phyloP scores from a whole-genome alignment of 2,113 vertebrate genomes.

The Zosterops hypoxanthus region DNA sequence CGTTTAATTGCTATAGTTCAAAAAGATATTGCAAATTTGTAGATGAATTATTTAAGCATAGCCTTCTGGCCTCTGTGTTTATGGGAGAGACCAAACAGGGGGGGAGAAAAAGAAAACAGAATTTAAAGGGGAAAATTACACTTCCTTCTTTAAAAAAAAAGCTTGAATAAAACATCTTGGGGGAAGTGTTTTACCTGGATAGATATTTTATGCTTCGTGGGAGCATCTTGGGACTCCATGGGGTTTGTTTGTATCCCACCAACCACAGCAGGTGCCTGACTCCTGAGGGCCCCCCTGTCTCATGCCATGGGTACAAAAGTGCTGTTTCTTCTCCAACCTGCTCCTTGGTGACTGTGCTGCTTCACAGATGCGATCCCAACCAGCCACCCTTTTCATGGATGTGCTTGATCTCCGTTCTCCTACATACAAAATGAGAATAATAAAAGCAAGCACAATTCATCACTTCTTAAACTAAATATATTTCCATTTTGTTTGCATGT shows the following conservation, averaged over 20 bases:
- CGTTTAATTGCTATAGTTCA: slow-evolving; percentile 77
- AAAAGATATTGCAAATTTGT: slow-evolving; percentile 71
- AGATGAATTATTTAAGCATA: slow-evolving; percentile 74
- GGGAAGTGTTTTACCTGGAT: background rate
- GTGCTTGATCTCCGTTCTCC: slow-evolving; percentile 44
- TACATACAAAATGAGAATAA: slow-evolving; percentile 55
- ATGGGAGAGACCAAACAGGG: background rate
- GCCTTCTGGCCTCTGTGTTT: slow-evolving; percentile 66
- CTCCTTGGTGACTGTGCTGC: background rate
- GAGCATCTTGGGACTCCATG: background rate
- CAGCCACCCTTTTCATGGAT: background rate
- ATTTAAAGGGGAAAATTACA: slow-evolving; percentile 23
- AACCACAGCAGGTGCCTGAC: background rate
- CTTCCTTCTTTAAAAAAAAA: background rate
- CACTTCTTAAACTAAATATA: slow-evolving; percentile 64
- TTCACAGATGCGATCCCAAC: background rate
- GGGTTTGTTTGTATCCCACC: background rate
- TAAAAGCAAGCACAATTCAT: slow-evolving; percentile 55
- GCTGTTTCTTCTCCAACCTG: background rate
- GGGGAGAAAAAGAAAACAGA: background rate
- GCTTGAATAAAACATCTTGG: background rate
- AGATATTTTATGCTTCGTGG: background rate
- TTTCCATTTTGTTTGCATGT: slow-evolving; percentile 55
- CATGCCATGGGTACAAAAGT: background rate
- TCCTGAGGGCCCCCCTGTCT: background rate